Evolutionary conservation across 1,140 invertebrate genomes (phyloP).

Genomic region (Andrena cerasifolii): DNA sequence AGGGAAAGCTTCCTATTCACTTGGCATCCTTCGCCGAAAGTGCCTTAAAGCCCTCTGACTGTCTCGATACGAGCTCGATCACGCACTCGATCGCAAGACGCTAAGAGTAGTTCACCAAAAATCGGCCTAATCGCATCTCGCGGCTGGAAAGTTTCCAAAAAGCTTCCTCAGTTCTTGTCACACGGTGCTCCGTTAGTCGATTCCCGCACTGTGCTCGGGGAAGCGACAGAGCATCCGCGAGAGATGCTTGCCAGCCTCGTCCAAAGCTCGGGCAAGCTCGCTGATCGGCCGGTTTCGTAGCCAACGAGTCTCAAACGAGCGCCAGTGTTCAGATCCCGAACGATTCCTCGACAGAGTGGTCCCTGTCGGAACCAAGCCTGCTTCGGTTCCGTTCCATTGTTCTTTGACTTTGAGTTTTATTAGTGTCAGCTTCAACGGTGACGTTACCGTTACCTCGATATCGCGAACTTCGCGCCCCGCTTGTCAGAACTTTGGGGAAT

Average conservation of each 20-base stretch:
- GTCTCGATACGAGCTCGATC: slow-evolving; percentile 4
- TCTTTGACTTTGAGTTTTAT: neutral
- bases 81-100: slow-evolving; percentile 51
- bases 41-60: too few species aligned
- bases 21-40: too few species aligned
- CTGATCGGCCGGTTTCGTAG: slow-evolving; percentile 46
- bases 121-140: slow-evolving; percentile 45
- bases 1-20: too few species aligned
- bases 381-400: neutral
- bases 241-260: slow-evolving; percentile 26
- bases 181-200: slow-evolving; percentile 12
- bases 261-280: slow-evolving; percentile 70
- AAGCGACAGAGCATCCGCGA: slow-evolving; percentile 9
- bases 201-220: slow-evolving; percentile 5
- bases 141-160: neutral
- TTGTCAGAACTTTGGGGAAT: neutral
- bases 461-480: neutral
- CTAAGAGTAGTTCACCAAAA: slow-evolving; percentile 16
- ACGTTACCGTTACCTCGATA: neutral
- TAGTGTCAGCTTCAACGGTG: neutral
- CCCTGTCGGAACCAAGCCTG: neutral
- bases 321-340: slow-evolving; percentile 7
- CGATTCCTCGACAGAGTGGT: neutral
- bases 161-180: slow-evolving; percentile 2
- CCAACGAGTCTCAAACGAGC: slow-evolving; percentile 42